These are phyloP conservation scores for Triplophysa siluroides DNA, from an alignment of 2,113 vertebrate genomes.

Conservation along the genomic window DNA sequence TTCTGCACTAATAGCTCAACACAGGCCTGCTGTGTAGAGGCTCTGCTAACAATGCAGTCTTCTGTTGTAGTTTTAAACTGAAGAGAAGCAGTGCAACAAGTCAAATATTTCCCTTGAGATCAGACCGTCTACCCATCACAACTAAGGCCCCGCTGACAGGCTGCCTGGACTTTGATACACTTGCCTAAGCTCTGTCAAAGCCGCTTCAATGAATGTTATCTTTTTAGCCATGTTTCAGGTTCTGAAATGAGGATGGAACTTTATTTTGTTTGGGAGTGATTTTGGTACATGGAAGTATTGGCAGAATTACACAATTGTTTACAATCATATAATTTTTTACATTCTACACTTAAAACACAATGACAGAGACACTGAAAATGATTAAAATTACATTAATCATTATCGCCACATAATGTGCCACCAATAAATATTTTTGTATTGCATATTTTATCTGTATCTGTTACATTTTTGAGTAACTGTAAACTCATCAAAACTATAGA, in stretches of 20 bases:
- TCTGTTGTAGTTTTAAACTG: constrained; percentile 2
- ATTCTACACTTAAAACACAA: too few relatives aligned
- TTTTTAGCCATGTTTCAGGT: constrained; percentile 23
- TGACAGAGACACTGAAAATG: too few relatives aligned
- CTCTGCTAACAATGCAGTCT: constrained; percentile 24
- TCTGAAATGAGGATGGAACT: constrained; percentile 12
- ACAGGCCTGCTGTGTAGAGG: constrained; percentile 54
- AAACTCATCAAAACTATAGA: too few relatives aligned
- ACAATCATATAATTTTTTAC: too few relatives aligned
- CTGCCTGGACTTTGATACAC: constrained; percentile 39
- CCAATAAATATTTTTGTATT: too few relatives aligned
- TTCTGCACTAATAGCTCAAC: constrained; percentile 57
- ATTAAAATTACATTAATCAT: too few relatives aligned
- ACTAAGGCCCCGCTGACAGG: constrained; percentile 41
- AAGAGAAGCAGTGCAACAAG: constrained; percentile 37
- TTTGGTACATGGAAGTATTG: too few relatives aligned
- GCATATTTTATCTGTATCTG: too few relatives aligned
- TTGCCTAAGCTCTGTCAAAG: constrained; percentile 36
- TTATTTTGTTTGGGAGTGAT: background rate
- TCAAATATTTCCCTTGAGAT: constrained; percentile 37
- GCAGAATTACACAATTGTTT: too few relatives aligned
- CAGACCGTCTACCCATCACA: constrained; percentile 19
- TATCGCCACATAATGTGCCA: too few relatives aligned
- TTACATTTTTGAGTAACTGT: too few relatives aligned
- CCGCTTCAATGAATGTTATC: constrained; percentile 17